Percentiles rank a stretch among this genome's conserved stretches.
Evolutionary conservation across 2,113 vertebrate genomes (phyloP).

Genomic region (Vulpes ferrilata): DNA sequence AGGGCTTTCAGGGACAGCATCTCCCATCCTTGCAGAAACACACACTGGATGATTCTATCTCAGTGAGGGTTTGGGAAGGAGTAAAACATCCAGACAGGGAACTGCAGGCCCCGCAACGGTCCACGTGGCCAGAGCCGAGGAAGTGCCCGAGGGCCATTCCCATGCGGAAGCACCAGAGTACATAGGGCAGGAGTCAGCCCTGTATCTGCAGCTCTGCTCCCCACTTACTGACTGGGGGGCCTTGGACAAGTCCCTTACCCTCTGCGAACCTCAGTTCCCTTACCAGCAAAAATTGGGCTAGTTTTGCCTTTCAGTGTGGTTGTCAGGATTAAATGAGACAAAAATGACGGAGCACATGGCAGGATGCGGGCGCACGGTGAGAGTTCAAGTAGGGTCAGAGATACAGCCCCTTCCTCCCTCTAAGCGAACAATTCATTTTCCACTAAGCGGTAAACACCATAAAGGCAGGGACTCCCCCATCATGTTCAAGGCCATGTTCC

Average conservation of each 20-base stretch:
- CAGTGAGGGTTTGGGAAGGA: not conserved
- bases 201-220: not conserved
- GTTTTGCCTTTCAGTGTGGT: not conserved
- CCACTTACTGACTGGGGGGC: not conserved
- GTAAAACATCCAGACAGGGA: not conserved
- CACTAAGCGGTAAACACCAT: not conserved
- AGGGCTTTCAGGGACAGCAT: not conserved
- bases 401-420: too few species aligned
- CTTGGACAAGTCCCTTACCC: not conserved
- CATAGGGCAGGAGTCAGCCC: not conserved
- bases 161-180: not conserved
- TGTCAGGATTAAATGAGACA: not conserved
- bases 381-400: not conserved
- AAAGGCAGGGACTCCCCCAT: not conserved
- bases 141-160: accelerated
- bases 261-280: slow-evolving; percentile 5
- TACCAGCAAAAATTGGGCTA: not conserved
- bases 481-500: not conserved
- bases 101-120: accelerated
- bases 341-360: accelerated
- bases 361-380: accelerated
- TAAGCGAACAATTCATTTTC: not conserved
- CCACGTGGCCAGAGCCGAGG: not conserved
- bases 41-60: not conserved
- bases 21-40: not conserved